Percentiles rank a stretch among this genome's conserved stretches.
These are phyloP conservation scores for Xestia xanthographa DNA, from an alignment of 2,888 invertebrate genomes.

Conservation along the genomic window DNA sequence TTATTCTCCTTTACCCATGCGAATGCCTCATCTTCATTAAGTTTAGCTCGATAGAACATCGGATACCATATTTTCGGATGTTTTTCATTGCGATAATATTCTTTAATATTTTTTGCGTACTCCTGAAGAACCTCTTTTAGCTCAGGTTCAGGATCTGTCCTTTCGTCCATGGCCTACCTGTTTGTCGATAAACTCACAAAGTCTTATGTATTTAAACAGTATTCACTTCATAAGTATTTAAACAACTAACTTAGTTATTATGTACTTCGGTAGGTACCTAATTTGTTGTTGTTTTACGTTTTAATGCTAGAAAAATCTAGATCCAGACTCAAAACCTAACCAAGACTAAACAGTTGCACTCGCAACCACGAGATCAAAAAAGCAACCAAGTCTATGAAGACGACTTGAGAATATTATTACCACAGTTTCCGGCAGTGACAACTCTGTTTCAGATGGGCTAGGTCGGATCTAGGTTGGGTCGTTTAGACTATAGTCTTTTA, in stretches of 20 bases:
- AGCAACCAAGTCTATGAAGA: no score
- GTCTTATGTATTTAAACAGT: no score
- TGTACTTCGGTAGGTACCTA: background rate
- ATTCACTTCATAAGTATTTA: background rate
- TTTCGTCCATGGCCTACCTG: constrained; percentile 61
- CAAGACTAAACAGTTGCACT: no score
- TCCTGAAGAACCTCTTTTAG: constrained; percentile 71
- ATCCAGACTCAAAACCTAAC: background rate
- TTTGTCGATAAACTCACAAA: constrained; percentile 17
- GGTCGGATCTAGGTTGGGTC: no score
- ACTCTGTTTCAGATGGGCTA: background rate
- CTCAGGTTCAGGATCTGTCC: constrained; percentile 47
- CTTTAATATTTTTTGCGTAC: constrained; percentile 69
- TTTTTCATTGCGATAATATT: constrained; percentile 75
- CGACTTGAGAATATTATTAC: background rate
- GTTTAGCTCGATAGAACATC: constrained; percentile 75
- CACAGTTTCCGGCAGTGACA: background rate
- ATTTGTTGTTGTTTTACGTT: background rate
- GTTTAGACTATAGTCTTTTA: no score
- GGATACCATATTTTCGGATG: constrained; percentile 79
- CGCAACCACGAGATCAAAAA: background rate
- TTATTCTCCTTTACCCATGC: constrained; percentile 78
- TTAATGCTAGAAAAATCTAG: background rate
- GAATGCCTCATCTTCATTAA: constrained; percentile 62
- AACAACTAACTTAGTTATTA: background rate